Base-by-base conservation (phyloP, 2,888 invertebrate genomes). In the Scelioninae gen. 2 region DNA sequence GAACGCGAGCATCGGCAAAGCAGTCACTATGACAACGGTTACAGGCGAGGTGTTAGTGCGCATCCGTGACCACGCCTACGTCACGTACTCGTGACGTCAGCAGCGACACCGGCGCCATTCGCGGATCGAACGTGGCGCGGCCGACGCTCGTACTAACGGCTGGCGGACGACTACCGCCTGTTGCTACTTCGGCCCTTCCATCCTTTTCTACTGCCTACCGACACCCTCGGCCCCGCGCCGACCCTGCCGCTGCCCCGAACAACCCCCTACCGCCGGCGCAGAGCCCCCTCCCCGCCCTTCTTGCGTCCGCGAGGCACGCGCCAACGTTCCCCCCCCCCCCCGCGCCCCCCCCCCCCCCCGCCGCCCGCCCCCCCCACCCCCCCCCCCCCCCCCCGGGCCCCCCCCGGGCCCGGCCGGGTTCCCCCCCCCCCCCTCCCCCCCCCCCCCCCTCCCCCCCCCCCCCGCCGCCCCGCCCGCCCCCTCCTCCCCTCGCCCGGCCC, bases 51-150 rank as follows among this genome's bases (percentile, higher is more conserved):
- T 85, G 85, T 83, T 84, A 81, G 85, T 84, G 85, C 85, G 85
- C 85, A 85, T 84, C 84, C 84, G 83, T 85, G 84, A 84, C 85
- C 85, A 85, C 85, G 85, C 85, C 85, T 85, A 84, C 85, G 85
- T 85, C 85, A 85, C 84, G 80, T 81, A 46, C 72, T 60, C 75
- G 81, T 84, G 85, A 84, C 85, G 85, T 85, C 84, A 83, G 78
- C 77, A 74, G 70, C 79, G 80, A 80, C 79, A 77, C 78, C 79
- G 77, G 79, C 81, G 79, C 82, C 80, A 80, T 73, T 71, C 79
- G 75, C 76, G 73, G 76, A 76, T 77, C 52, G 77, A 83, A 79
- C 82, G 82, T 81, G 82, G 79, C 77, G 78, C 75, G 77, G 79
- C 50, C 73, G 43, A 63, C 72, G 70, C 48, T 37, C 60, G 76